Percentiles rank a stretch among this genome's conserved stretches.
phyloP scores from a whole-genome alignment of 2,113 vertebrate genomes.

The Pelecanoides urinatrix region DNA sequence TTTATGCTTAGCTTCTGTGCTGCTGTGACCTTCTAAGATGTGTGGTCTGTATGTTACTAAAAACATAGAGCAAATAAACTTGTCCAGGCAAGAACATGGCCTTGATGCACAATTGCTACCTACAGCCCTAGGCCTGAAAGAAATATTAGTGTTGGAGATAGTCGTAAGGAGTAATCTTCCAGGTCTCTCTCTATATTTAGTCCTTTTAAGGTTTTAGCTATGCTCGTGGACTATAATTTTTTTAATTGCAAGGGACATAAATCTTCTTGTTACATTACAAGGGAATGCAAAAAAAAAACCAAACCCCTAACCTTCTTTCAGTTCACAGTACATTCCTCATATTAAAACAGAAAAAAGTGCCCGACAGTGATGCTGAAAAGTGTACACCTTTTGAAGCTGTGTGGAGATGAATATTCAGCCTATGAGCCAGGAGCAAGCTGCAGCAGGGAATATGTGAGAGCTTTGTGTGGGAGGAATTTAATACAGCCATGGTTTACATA shows the following conservation, averaged over 20 bases:
- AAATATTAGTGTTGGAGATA: constrained; percentile 6
- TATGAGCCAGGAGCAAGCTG: constrained; percentile 1
- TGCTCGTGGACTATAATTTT: background rate
- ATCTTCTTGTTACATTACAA: background rate
- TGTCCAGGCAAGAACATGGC: background rate
- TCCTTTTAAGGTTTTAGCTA: background rate
- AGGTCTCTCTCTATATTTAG: background rate
- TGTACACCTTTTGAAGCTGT: background rate
- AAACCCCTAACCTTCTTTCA: background rate
- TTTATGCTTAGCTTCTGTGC: background rate
- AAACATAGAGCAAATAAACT: background rate
- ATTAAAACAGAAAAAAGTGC: background rate
- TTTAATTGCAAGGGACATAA: constrained; percentile 34
- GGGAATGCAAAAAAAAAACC: background rate
- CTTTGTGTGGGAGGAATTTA: constrained; percentile 41
- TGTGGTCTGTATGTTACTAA: background rate
- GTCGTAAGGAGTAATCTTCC: constrained; percentile 3
- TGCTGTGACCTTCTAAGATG: background rate
- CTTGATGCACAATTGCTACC: background rate
- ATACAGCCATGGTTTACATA: background rate
- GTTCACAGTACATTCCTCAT: background rate
- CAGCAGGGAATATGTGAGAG: background rate
- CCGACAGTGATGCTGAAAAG: background rate
- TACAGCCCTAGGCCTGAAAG: background rate
- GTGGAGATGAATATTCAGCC: constrained; percentile 11